Evolutionary conservation across 2,797 vertebrate genomes (phyloP).

Genomic region (Microhierax caerulescens): DNA sequence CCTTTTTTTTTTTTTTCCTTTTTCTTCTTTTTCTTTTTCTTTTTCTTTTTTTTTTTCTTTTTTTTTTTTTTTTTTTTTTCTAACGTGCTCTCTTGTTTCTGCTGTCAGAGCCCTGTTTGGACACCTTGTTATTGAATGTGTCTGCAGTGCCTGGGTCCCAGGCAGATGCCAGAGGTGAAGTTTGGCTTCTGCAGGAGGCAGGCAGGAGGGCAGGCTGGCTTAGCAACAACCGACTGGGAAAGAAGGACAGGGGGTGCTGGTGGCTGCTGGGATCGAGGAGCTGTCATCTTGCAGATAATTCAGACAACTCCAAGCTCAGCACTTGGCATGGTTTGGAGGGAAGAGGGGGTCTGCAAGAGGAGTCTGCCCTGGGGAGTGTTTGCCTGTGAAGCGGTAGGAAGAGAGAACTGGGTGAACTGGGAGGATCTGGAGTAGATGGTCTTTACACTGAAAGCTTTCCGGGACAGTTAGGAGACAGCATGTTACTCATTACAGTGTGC

Average conservation of each 20-base stretch:
- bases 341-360: not conserved
- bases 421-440: not conserved
- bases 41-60: accelerated
- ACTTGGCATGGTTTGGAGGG: not conserved
- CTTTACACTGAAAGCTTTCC: not conserved
- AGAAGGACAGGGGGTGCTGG: not conserved
- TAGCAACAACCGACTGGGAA: not conserved
- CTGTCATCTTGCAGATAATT: not conserved
- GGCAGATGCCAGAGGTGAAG: not conserved
- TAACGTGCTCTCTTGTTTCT: not conserved
- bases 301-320: not conserved
- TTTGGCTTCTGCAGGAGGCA: not conserved
- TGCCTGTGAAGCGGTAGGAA: not conserved
- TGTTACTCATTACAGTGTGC: not conserved
- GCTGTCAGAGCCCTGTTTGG: not conserved
- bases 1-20: accelerated
- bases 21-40: accelerated
- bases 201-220: not conserved
- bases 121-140: not conserved
- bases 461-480: not conserved
- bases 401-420: not conserved
- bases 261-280: not conserved
- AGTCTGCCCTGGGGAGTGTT: not conserved
- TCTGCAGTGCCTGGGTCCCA: not conserved
- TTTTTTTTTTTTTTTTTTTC: accelerated